Evolutionary conservation across 2,113 vertebrate species (phyloP).

Genomic region (Mionectes macconnelli): DNA sequence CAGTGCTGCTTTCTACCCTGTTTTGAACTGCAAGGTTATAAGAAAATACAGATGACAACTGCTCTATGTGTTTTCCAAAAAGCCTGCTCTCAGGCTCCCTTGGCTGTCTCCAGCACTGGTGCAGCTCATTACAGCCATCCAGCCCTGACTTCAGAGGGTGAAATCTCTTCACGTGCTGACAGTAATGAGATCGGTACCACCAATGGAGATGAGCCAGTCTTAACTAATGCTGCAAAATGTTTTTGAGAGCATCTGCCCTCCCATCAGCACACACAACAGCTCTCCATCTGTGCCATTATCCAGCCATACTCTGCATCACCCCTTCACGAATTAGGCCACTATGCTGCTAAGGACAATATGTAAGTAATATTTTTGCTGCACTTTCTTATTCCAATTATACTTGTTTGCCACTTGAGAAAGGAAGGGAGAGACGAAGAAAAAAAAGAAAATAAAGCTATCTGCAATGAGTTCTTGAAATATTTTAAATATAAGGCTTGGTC

Average conservation of each 20-base stretch:
- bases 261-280: background rate
- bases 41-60: background rate
- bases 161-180: background rate
- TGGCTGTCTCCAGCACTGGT: background rate
- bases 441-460: background rate
- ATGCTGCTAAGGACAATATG: background rate
- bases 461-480: background rate
- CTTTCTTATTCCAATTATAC: background rate
- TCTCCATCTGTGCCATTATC: background rate
- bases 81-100: background rate
- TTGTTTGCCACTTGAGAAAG: background rate
- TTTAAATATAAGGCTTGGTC: background rate
- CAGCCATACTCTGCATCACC: background rate
- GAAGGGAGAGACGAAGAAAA: background rate
- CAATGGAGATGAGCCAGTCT: background rate
- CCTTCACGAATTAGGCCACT: background rate
- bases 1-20: background rate
- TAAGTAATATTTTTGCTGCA: slow-evolving; percentile 1
- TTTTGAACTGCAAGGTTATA: background rate
- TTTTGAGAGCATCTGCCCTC: background rate
- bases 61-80: background rate
- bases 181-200: background rate
- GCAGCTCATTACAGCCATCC: background rate
- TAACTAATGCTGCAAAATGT: background rate
- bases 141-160: background rate